Percentiles rank a stretch among this genome's conserved stretches.
Evolutionary conservation across 2,113 vertebrate species (phyloP).

Genomic region (Leuciscus idus): DNA sequence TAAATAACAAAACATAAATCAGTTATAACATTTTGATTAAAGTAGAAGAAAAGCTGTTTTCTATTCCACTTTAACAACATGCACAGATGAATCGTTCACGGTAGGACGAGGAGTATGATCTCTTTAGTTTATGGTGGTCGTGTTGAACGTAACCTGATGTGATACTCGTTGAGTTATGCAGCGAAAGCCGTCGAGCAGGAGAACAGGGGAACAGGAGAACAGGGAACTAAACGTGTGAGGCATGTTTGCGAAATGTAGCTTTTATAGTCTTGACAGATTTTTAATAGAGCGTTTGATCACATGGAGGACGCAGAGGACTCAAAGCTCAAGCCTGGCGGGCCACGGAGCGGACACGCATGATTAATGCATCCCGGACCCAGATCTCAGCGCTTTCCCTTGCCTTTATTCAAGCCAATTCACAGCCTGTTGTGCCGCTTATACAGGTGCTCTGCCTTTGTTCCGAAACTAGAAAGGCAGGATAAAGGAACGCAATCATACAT

Average conservation of each 20-base stretch:
- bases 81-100: background rate
- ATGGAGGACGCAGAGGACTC: slow-evolving; percentile 35
- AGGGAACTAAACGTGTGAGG: background rate
- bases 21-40: background rate
- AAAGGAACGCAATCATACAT: slow-evolving; percentile 35
- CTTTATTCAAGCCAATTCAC: slow-evolving; percentile 35
- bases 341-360: slow-evolving; percentile 45
- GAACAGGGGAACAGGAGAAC: background rate
- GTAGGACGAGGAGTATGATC: background rate
- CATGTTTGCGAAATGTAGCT: slow-evolving; percentile 21
- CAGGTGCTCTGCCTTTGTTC: slow-evolving; percentile 45
- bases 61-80: background rate
- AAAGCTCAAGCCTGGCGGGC: slow-evolving; percentile 45
- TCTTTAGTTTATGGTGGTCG: background rate
- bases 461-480: slow-evolving; percentile 45
- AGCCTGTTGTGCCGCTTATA: slow-evolving; percentile 47
- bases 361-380: slow-evolving; percentile 49
- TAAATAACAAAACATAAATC: too few relatives aligned
- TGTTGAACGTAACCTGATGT: background rate
- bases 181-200: background rate
- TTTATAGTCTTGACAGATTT: slow-evolving; percentile 43
- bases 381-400: slow-evolving; percentile 14
- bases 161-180: background rate
- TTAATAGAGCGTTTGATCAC: slow-evolving; percentile 56
- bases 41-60: background rate